Conservation (phyloP, 2,888 invertebrate genomes). For the Calameuta pallipes region DNA sequence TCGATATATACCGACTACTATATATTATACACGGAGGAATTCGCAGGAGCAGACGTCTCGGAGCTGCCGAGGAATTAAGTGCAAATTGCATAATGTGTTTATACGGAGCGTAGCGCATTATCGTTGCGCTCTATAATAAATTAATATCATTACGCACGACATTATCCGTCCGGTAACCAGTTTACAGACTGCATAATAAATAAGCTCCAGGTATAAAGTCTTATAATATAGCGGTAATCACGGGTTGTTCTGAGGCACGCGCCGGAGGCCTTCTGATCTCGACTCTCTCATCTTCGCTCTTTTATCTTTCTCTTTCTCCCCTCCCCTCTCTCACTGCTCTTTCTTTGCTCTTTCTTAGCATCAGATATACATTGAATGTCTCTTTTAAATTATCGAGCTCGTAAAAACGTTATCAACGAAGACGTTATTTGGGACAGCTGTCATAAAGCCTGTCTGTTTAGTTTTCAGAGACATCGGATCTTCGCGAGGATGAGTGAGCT, state of each 20-base stretch:
- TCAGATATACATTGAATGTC: background rate
- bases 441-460: background rate
- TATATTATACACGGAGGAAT: background rate
- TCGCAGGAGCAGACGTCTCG: background rate
- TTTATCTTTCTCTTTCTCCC: background rate
- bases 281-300: background rate
- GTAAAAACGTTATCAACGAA: background rate
- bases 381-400: background rate
- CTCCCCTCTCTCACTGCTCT: background rate
- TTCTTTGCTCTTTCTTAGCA: background rate
- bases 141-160: conserved; percentile 26
- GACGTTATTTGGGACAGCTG: background rate
- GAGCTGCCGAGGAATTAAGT: background rate
- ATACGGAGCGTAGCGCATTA: conserved; percentile 15
- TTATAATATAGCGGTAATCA: conserved; percentile 29
- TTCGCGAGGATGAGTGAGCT: background rate
- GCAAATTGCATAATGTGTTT: conserved; percentile 36
- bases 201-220: conserved; percentile 25
- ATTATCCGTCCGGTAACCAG: conserved; percentile 28
- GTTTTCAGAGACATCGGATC: background rate
- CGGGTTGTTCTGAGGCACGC: conserved; percentile 31
- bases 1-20: background rate
- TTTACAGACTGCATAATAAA: conserved; percentile 31
- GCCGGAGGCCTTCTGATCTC: conserved; percentile 8
- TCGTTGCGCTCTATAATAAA: conserved; percentile 27